phyloP scores from a whole-genome alignment of 2,113 vertebrate species.

The Aegithalos caudatus region DNA sequence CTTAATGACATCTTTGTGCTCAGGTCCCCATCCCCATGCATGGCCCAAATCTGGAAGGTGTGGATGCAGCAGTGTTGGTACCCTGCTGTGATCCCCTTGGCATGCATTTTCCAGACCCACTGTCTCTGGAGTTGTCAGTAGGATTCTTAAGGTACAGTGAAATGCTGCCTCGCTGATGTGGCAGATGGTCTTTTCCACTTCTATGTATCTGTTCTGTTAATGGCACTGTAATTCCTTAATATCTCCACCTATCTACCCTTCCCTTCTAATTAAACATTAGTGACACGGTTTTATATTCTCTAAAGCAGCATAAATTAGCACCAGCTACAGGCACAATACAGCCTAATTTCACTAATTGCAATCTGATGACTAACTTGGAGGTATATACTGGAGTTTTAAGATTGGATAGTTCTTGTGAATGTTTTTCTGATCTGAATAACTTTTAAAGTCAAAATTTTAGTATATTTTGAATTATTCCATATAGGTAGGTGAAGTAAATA shows the following conservation, averaged over 20 bases:
- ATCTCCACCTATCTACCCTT: conserved; percentile 63
- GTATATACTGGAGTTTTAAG: not conserved
- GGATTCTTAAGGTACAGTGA: conserved; percentile 33
- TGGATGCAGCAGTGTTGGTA: not conserved
- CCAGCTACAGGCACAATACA: conserved; percentile 46
- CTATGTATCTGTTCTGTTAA: conserved; percentile 71
- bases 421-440: not conserved
- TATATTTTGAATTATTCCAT: not conserved
- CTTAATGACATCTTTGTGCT: not conserved
- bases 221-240: conserved; percentile 69
- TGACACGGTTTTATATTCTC: conserved; percentile 71
- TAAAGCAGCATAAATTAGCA: conserved; percentile 68
- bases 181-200: conserved; percentile 73
- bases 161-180: conserved; percentile 31
- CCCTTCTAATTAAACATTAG: conserved; percentile 69
- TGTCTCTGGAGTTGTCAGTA: not conserved
- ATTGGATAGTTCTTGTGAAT: not conserved
- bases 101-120: not conserved
- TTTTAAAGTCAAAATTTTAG: not conserved
- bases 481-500: not conserved
- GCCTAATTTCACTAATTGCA: conserved; percentile 43
- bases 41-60: not conserved
- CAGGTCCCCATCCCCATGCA: not conserved
- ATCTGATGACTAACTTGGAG: not conserved
- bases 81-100: not conserved